Evolutionary conservation across 2,797 vertebrate species (phyloP).

Genomic region (Enteromius anoplus): DNA sequence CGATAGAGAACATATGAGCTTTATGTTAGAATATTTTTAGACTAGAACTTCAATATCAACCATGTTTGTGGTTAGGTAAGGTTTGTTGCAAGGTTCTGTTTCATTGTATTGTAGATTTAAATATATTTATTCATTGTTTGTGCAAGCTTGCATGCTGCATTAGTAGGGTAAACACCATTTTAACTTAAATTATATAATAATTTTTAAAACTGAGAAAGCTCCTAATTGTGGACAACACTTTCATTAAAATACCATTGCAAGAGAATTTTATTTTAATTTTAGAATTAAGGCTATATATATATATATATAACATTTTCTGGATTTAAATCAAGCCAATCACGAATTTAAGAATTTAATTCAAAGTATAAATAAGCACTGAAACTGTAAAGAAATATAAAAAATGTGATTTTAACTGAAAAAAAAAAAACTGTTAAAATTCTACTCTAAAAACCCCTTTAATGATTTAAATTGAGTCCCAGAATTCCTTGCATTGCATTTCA

Average conservation of each 20-base stretch:
- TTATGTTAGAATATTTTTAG: background rate
- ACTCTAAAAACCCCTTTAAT: too few relatives aligned
- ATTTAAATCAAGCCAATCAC: background rate
- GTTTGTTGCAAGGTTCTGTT: background rate
- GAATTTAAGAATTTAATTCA: background rate
- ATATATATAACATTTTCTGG: background rate
- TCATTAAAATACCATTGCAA: background rate
- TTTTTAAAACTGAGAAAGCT: background rate
- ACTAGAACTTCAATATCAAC: background rate
- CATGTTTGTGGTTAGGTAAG: background rate
- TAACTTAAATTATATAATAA: background rate
- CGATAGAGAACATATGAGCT: background rate
- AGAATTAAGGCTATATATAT: background rate
- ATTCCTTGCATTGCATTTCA: too few relatives aligned
- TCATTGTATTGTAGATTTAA: background rate
- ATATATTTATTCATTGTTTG: background rate
- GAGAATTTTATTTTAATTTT: background rate
- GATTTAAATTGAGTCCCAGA: too few relatives aligned
- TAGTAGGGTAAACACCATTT: background rate
- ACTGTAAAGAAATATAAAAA: background rate
- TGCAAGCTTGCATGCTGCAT: background rate
- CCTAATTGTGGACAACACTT: background rate
- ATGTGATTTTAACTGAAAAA: too few relatives aligned
- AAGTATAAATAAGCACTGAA: background rate
- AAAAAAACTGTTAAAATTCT: too few relatives aligned